Evolutionary conservation across 2,113 vertebrate genomes (phyloP), one percentile per base, ranked within the genome.

Genomic region (Anoplopoma fimbria): DNA sequence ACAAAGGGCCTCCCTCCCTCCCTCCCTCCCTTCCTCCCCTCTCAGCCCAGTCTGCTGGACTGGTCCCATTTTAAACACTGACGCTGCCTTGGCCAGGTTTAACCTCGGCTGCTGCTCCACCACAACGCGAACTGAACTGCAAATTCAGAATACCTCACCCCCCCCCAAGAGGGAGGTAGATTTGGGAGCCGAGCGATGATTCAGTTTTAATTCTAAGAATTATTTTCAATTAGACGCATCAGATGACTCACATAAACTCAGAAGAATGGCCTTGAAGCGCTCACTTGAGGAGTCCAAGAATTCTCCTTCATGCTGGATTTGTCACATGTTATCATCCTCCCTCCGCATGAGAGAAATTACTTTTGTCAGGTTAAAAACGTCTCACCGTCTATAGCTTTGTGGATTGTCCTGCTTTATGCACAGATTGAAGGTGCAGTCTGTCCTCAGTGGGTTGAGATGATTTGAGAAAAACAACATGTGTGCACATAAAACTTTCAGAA

Each of bases 1-100:
- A 90, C 88, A 86, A 88, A 84, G 69, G 47, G 33, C 68, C 77
- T 60, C 83, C 36, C 61, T 15, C 40, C 33, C 60, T 14, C 31
- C 23, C 27, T 6, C 36, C 17, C 14, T 17, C 36, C 25, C 29
- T 15, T 42, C 38, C 60, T 69, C 70, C 38, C 47, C 27, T 27
- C 68, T 73, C 77, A 58, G 51, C 83, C 71, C 88, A 77, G 90
- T 86, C 88, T 90, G 82, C 82, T 93, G 93, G 93, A 93, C 51
- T 21, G 68, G 62, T 79, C 88, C 91, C 91, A 89, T 77, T 83
- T 84, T 75, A 91, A 93, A 92, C 89, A 92, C 55, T 23, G 76
- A 72, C 49, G 34, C 61, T 79, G 75, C 88, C 67, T 77, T 49
- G 77, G 53, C 77, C 85, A 67, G 62, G 53, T 90, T 90, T 69